These are phyloP conservation scores for Eleginops maclovinus DNA, from an alignment of 2,113 vertebrate species.

Conservation along the genomic window DNA sequence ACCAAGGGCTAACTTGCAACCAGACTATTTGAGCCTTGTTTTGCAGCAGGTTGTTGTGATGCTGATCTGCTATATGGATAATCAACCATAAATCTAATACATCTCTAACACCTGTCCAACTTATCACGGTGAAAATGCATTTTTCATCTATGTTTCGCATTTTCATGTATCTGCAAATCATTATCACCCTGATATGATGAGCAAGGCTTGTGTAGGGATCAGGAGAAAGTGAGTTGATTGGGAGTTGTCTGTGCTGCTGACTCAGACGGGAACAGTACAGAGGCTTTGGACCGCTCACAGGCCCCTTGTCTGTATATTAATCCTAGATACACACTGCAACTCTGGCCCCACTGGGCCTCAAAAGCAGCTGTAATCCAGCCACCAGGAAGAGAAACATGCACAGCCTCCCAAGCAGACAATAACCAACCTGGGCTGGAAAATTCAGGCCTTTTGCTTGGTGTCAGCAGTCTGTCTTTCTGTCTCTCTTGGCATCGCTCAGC, in stretches of 20 bases:
- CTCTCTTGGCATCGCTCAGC: conserved; percentile 65
- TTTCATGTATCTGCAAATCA: neutral
- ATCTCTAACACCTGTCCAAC: neutral
- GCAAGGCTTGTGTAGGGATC: conserved; percentile 22
- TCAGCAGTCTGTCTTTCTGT: conserved; percentile 76
- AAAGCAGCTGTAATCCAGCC: conserved; percentile 80
- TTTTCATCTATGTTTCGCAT: neutral
- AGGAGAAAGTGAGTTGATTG: conserved; percentile 50
- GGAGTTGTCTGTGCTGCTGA: conserved; percentile 68
- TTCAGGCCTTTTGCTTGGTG: conserved; percentile 69
- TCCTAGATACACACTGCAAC: conserved; percentile 72
- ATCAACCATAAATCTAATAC: neutral
- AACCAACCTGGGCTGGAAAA: conserved; percentile 67
- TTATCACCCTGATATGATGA: too few species aligned
- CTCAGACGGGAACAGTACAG: conserved; percentile 58
- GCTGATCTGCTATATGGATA: conserved; percentile 32
- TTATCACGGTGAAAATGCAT: neutral
- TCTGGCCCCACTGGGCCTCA: conserved; percentile 63
- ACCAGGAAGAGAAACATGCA: conserved; percentile 72
- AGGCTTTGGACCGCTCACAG: conserved; percentile 62
- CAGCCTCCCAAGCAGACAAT: conserved; percentile 69
- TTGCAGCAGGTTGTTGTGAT: conserved; percentile 3
- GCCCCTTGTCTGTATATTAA: conserved; percentile 74
- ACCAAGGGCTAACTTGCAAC: conserved; percentile 13
- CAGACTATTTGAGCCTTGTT: conserved; percentile 7